Percentiles rank a stretch among this genome's conserved stretches.
phyloP scores from a whole-genome alignment of 2,113 vertebrate species.

The Dipodomys ordii region DNA sequence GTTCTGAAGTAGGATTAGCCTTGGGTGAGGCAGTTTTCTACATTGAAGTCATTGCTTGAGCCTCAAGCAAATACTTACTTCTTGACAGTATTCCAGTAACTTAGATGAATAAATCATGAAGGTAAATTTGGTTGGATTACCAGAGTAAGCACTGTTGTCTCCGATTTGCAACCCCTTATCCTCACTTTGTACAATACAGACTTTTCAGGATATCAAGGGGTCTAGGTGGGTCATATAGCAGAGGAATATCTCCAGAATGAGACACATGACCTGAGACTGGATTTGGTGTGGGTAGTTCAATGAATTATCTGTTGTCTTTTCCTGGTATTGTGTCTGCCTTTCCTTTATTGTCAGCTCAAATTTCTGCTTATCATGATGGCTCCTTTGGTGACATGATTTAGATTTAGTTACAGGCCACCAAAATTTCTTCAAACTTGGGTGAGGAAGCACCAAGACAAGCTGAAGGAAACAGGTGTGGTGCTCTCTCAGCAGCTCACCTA shows the following conservation, averaged over 20 bases:
- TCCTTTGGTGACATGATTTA: background rate
- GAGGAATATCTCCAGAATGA: background rate
- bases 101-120: too few species aligned
- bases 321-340: background rate
- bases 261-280: background rate
- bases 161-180: accelerated
- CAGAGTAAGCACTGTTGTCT: too few species aligned
- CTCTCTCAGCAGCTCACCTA: background rate
- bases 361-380: background rate
- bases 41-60: background rate
- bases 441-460: too few species aligned
- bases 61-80: background rate
- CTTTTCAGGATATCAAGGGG: accelerated
- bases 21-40: background rate
- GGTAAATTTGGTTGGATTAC: too few species aligned
- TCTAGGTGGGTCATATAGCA: background rate
- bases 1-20: background rate
- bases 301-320: background rate
- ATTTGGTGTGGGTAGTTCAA: background rate
- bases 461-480: background rate
- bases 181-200: background rate
- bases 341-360: background rate
- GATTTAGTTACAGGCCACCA: background rate
- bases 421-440: background rate
- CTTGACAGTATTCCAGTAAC: too few species aligned